Evolutionary conservation across 2,797 vertebrate species (phyloP), one percentile per base, ranked within the genome.

Genomic region (Myotis vivesi): DNA sequence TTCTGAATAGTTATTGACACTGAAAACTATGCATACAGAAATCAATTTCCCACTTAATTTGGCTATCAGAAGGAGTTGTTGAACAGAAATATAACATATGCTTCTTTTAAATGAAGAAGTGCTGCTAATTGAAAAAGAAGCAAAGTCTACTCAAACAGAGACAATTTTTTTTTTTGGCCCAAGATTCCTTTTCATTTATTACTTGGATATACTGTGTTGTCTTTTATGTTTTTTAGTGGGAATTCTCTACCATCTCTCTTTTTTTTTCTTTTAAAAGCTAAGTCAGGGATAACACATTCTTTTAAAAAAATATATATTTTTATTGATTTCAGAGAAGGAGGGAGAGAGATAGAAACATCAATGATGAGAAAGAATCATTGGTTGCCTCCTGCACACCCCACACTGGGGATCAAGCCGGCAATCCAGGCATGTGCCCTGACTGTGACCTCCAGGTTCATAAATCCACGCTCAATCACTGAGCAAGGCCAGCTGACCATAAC

Each of bases 11-110:
- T 8, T 68, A 85, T 23, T 85, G 20, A 89, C 59, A 73, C 41
- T 77, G 66, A 87, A 86, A 87, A 90, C 89, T 69, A 57, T 44
- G 12, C 15, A 66, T 33, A 59, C 69, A 57, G 10, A 76, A 82
- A 92, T 94, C 4, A 68, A 77, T 68, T 92, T 95, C 20, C 17
- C 53, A 76, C 75, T 88, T 91, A 79, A 46, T 71, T 69, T 33
- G 30, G 28, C 46, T 86, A 75, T 68, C 66, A 66, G 33, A 36
- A 94, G 85, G 13, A 72, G 22, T 46, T 69, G 59, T 25, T 69
- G 57, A 93, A 64, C 36, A 83, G 82, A 95, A 86, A 79, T 59
- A 0, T 53, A 89, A 83, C 8, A 64, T 28, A 46, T 4, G 1
- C 17, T n/a, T 73, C 30, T 62, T 88, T 77, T 19, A 23, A 71